phyloP scores from a whole-genome alignment of 2,888 invertebrate species.

The Prenolepis imparis region DNA sequence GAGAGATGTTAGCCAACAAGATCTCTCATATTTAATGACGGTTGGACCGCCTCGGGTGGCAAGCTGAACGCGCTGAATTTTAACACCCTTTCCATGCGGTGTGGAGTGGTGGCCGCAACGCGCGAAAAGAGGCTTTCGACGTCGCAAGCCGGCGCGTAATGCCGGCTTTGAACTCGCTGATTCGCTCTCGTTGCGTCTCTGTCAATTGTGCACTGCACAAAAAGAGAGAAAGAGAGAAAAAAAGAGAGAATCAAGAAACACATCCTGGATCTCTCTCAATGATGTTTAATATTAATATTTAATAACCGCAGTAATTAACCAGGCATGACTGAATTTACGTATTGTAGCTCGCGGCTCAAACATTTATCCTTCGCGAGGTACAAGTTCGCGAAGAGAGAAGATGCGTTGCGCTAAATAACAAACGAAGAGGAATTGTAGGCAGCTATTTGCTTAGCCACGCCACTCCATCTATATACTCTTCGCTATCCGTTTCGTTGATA shows the following conservation, averaged over 20 bases:
- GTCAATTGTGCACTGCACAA: constrained; percentile 26
- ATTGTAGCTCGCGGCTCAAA: constrained; percentile 25
- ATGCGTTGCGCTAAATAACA: constrained; percentile 43
- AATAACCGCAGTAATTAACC: constrained; percentile 45
- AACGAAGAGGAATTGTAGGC: constrained; percentile 37
- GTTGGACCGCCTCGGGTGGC: constrained; percentile 78
- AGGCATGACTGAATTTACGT: constrained; percentile 42
- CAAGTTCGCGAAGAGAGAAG: constrained; percentile 9
- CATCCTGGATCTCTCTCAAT: constrained; percentile 11
- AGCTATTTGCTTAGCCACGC: constrained; percentile 1
- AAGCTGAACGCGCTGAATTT: constrained; percentile 80
- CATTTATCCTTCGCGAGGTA: constrained; percentile 20
- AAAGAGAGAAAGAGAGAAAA: neutral
- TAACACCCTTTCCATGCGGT: constrained; percentile 69
- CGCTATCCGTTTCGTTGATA: constrained; percentile 13
- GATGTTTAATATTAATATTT: constrained; percentile 45
- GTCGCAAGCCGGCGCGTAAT: constrained; percentile 49
- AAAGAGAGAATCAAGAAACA: neutral
- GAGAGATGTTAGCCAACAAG: constrained; percentile 73
- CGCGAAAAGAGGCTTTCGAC: constrained; percentile 66
- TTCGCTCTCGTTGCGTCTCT: constrained; percentile 36
- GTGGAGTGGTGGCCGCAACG: constrained; percentile 46
- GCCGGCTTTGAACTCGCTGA: constrained; percentile 66
- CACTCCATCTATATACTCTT: neutral
- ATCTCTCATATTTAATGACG: constrained; percentile 83